Percentiles rank a stretch among this genome's conserved stretches.
phyloP scores from a whole-genome alignment of 2,113 vertebrate species.

The Eira barbara region DNA sequence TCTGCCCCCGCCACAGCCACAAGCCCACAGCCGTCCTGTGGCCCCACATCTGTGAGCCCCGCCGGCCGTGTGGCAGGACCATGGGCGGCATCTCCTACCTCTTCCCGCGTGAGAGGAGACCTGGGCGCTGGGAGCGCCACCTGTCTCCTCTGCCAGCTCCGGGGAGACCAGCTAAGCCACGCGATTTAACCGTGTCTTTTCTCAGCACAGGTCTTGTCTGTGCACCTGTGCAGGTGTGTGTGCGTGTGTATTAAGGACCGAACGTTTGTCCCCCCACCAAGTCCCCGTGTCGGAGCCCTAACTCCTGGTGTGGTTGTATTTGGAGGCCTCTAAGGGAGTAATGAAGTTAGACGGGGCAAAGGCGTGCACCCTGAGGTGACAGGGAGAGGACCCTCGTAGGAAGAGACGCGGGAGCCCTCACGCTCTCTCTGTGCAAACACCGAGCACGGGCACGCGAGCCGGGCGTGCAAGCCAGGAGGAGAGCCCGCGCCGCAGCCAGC shows the following conservation, averaged over 20 bases:
- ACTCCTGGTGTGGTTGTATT: neutral
- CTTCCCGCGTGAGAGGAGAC: neutral
- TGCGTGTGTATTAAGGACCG: neutral
- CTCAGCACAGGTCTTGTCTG: neutral
- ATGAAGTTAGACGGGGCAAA: too few relatives aligned
- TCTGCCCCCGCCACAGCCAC: neutral
- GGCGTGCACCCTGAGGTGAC: neutral
- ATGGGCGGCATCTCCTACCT: neutral
- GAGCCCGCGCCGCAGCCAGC: neutral
- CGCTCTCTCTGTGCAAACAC: neutral
- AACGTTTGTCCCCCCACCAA: neutral
- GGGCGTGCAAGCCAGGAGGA: accelerated
- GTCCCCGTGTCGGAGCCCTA: accelerated
- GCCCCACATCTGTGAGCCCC: neutral
- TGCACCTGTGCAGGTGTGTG: too few relatives aligned
- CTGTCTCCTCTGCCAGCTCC: accelerated
- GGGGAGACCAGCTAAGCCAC: neutral
- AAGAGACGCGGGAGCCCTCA: neutral
- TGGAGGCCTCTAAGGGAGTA: neutral
- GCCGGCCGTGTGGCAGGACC: neutral
- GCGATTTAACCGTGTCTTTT: neutral
- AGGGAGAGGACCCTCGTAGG: neutral
- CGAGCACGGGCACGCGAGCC: accelerated
- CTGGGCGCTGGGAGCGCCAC: accelerated
- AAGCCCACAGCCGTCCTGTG: accelerated